Conservation (phyloP, 2,888 invertebrate species). For the Toxonevra muliebris region DNA sequence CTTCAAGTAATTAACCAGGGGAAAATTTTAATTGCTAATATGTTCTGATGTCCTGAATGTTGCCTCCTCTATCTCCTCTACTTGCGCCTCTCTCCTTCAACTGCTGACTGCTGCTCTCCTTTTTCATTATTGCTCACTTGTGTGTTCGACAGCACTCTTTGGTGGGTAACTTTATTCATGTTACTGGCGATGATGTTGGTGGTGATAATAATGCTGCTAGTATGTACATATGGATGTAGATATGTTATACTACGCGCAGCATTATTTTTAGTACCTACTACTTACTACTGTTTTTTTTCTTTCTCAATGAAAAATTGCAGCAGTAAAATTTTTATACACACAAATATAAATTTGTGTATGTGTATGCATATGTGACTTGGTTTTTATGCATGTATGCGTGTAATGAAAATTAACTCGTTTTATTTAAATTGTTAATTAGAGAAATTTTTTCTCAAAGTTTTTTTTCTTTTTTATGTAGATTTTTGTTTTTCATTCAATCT, state of each 20-base stretch:
- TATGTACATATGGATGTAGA: too few relatives aligned
- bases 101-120: not conserved
- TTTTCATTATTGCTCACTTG: not conserved
- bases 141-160: not conserved
- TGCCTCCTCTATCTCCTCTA: slow-evolving; percentile 31
- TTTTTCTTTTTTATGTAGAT: not conserved
- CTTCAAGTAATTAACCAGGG: slow-evolving; percentile 63
- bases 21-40: slow-evolving; percentile 66
- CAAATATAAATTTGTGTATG: not conserved
- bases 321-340: not conserved
- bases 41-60: slow-evolving; percentile 55
- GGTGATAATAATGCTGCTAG: too few relatives aligned
- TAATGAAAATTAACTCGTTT: slow-evolving; percentile 38
- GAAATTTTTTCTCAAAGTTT: slow-evolving; percentile 18
- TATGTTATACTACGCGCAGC: not conserved
- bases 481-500: slow-evolving; percentile 1
- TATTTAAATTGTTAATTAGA: slow-evolving; percentile 48
- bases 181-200: too few relatives aligned
- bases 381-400: slow-evolving; percentile 6
- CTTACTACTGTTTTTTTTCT: slow-evolving; percentile 1
- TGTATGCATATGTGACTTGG: not conserved
- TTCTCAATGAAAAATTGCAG: not conserved
- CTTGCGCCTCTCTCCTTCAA: slow-evolving; percentile 1
- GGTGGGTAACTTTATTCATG: not conserved
- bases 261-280: not conserved